A percentile compares a stretch with the other conserved stretches of the same genome.
phyloP scores from a whole-genome alignment of 37 sponge, comb jelly and placozoan species.

The Aphrocallistes beatrix region DNA sequence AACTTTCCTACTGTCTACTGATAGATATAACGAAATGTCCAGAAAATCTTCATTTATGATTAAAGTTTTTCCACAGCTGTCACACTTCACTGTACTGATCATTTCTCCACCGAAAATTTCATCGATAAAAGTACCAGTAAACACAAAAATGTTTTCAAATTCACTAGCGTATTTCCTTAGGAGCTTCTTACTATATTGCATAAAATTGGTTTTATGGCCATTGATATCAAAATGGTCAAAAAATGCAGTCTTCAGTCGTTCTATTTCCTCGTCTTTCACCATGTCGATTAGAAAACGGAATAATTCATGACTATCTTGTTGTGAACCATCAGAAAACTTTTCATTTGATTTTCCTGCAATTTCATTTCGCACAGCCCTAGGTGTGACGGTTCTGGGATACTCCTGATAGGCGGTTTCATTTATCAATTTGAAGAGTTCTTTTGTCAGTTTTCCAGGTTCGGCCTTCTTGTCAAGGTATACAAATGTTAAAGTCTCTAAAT shows the following conservation, averaged over 20 bases:
- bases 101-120: conserved; percentile 68
- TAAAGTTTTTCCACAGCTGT: conserved; percentile 40
- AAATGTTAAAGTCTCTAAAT: too few species aligned
- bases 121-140: conserved; percentile 60
- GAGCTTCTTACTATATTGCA: neutral
- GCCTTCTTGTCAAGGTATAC: too few species aligned
- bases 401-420: too few species aligned
- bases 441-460: too few species aligned
- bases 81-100: conserved; percentile 54
- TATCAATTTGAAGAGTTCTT: too few species aligned
- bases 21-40: conserved; percentile 65
- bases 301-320: conserved; percentile 91
- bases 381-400: too few species aligned
- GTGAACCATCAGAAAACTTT: conserved; percentile 19
- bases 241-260: conserved; percentile 15
- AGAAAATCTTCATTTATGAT: conserved; percentile 49
- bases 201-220: neutral
- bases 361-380: neutral
- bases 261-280: conserved; percentile 51
- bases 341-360: neutral
- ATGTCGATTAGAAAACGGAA: conserved; percentile 60
- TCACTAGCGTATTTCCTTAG: neutral
- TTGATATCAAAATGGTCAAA: neutral
- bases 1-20: neutral
- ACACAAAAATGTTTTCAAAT: neutral